Base-by-base conservation (phyloP, 2,113 vertebrate genomes). In the Mirza zaza region DNA sequence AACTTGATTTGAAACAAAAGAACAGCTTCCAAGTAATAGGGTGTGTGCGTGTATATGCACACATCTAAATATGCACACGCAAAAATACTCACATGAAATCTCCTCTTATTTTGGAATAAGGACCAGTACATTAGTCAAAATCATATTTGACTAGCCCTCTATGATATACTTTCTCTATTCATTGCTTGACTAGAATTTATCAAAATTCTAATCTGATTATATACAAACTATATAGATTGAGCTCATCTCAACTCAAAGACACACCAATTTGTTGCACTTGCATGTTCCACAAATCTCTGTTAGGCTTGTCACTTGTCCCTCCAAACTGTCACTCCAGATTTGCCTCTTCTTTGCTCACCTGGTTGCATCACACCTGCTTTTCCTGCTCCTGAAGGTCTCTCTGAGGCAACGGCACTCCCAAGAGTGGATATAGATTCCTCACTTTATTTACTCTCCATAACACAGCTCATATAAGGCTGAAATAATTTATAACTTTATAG, bases 51-150 rank as follows among this genome's bases (percentile, higher is more conserved):
- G 12, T 11, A 2, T 29, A 21, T 6, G 10, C 23, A 42, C 2
- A 5, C 0, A 1, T 20, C 6, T 11, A 3, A 3, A 42, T 4
- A 7, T 67, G 32, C 11, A 5, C 5, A 18, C n/a, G 20, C 12
- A 21, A 14, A 39, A 6, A 63, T 2, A 65, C 10, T 65, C 9
- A 68, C 20, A 68, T 11, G 21, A 27, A 61, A 27, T 63, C 81
- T 93, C 39, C 77, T 92, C 36, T 34, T 59, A 1, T 29, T 73
- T 92, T 39, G 73, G 13, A 84, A 76, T 27, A 90, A 55, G 70
- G 39, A 55, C 50, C 21, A 55, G 8, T 34, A 18, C 5, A 87
- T 73, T 59, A 68, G 13, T 11, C 63, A 87, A 59, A 67, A 87
- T 73, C 63, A 63, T 67, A 29, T 90, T 57, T 8, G 73, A 27